These are phyloP conservation scores for Helogale parvula DNA, from an alignment of 2,113 vertebrate species.

Conservation along the genomic window DNA sequence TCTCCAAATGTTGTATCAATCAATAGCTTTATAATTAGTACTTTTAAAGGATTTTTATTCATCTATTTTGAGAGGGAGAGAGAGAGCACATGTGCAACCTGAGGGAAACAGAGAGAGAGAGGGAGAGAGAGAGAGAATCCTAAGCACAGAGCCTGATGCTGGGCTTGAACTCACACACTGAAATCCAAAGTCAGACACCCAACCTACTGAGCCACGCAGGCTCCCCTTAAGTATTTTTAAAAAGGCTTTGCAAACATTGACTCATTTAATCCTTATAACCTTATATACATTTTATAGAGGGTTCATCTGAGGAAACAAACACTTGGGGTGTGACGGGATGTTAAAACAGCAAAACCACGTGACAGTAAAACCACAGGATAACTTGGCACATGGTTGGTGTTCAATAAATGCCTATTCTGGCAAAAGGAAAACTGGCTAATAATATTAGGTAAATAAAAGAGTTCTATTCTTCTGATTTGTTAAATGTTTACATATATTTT, in stretches of 20 bases:
- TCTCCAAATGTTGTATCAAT: neutral
- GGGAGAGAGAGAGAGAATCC: too few species aligned
- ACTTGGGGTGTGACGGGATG: neutral
- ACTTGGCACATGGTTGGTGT: neutral
- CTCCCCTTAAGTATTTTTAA: neutral
- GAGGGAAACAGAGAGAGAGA: too few species aligned
- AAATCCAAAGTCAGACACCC: too few species aligned
- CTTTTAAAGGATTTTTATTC: neutral
- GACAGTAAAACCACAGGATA: neutral
- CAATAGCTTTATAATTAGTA: neutral
- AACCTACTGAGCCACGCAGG: too few species aligned
- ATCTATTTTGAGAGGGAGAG: too few species aligned
- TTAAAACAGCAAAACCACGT: neutral
- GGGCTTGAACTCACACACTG: too few species aligned
- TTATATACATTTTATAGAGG: neutral
- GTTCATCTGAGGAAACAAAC: neutral
- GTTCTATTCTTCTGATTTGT: neutral
- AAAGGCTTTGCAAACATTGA: neutral
- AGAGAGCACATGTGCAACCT: too few species aligned
- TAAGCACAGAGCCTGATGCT: too few species aligned
- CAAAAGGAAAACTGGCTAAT: neutral
- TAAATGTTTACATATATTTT: neutral
- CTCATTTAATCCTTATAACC: neutral
- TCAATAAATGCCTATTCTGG: constrained; percentile 1
- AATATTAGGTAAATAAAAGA: constrained; percentile 1